These are phyloP conservation scores for Sceloporus undulatus DNA, from an alignment of 2,113 vertebrate genomes.

Conservation along the genomic window DNA sequence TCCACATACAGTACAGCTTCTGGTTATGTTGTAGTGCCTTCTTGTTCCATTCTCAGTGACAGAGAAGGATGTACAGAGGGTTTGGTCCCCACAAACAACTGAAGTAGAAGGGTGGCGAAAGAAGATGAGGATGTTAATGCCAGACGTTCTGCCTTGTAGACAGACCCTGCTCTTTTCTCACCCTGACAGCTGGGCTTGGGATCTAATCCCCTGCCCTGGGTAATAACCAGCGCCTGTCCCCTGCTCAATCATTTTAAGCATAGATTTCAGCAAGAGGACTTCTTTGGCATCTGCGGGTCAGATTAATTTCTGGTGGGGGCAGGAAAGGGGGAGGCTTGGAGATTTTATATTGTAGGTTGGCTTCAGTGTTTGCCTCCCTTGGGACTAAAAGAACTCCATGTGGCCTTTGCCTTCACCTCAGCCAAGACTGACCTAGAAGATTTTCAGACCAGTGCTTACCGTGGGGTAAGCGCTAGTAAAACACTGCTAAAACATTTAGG, in stretches of 20 bases:
- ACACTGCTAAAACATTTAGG: too few relatives aligned
- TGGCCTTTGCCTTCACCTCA: background rate
- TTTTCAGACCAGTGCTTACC: too few relatives aligned
- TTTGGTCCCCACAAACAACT: background rate
- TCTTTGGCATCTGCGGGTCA: constrained; percentile 6
- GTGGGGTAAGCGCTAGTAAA: too few relatives aligned
- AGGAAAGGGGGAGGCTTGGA: background rate
- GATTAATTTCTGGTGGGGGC: constrained; percentile 17
- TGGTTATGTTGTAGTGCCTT: background rate
- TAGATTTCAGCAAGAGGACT: constrained; percentile 1
- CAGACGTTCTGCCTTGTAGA: background rate
- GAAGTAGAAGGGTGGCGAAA: background rate
- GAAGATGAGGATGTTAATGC: background rate
- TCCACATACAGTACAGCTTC: background rate
- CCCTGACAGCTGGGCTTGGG: constrained; percentile 18
- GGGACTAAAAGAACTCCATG: background rate
- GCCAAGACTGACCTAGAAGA: background rate
- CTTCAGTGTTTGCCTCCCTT: background rate
- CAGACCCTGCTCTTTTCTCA: background rate
- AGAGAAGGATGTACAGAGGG: background rate
- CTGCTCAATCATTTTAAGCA: constrained; percentile 10
- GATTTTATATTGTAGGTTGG: background rate
- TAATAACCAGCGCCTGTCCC: constrained; percentile 21
- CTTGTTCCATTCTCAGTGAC: background rate
- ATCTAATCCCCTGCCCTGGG: constrained; percentile 16